Base-by-base conservation (phyloP, 2,797 vertebrate genomes). In the Thripadectes ignobilis region DNA sequence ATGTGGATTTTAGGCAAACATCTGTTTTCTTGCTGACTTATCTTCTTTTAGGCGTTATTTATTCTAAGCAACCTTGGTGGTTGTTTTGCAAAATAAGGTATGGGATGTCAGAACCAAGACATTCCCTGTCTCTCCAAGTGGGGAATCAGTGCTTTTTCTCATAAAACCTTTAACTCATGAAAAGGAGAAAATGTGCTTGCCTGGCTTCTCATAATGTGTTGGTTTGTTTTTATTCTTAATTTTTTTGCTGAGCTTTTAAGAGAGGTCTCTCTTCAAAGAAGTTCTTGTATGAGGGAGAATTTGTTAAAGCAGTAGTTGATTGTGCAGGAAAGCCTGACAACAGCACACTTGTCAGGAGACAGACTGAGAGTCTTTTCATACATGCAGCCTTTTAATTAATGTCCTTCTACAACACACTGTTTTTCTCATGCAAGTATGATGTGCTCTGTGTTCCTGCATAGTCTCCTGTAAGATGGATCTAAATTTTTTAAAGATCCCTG, bases 171-270 rank as follows among this genome's bases (percentile, higher is more conserved):
- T 65, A 80, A 36, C 20, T 76, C n/a, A 21, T 46, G 55, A 51
- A 57, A 77, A 92, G 57, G 46, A 89, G 65, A 57, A 76, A 88
- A 83, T 63, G 26, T 84, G 68, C 86, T 95, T 95, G 51, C 76
- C 78, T 96, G 80, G 67, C 77, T 92, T 80, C 58, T 55, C 14
- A 14, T 83, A 65, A 38, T 45, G 19, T 54, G 45, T 66, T 73
- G 34, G 27, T 69, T 94, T 71, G 62, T 10, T 92, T 88, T 93
- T 80, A 71, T 24, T 88, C 63, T 89, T 89, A 85, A 72, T 83
- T 63, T 84, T 80, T 90, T 92, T 92, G 62, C 85, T 76, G 77
- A 91, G 76, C 46, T 32, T 89, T 96, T 86, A 85, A 88, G 77
- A 77, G 63, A 55, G 3, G 32, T 85, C 21, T 83, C 18, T 83